Percentiles rank a stretch among this genome's conserved stretches.
These are phyloP conservation scores for Deroplatys truncata DNA, from an alignment of 2,888 invertebrate species.

Conservation along the genomic window DNA sequence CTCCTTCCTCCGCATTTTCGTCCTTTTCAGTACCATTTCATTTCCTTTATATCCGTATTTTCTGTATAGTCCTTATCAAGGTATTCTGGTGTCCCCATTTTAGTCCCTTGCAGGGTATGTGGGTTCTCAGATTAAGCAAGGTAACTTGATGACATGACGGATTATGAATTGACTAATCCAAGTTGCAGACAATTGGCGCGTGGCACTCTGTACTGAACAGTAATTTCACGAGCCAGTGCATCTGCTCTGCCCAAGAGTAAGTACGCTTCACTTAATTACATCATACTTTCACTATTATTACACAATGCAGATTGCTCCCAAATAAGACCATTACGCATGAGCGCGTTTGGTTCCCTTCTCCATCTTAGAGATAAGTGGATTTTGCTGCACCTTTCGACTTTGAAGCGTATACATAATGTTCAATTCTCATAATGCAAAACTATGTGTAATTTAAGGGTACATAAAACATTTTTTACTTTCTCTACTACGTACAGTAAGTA, in stretches of 20 bases:
- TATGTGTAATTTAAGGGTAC: too few species aligned
- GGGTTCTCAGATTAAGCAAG: not conserved
- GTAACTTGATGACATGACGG: not conserved
- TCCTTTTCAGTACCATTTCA: too few species aligned
- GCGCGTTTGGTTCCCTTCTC: not conserved
- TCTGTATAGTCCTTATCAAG: too few species aligned
- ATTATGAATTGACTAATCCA: not conserved
- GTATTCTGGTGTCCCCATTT: not conserved
- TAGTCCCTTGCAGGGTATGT: not conserved
- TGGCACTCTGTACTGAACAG: not conserved
- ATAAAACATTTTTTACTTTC: too few species aligned
- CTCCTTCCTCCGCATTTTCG: too few species aligned
- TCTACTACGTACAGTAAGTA: too few species aligned
- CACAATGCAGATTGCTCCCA: not conserved
- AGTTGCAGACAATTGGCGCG: not conserved
- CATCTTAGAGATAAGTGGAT: not conserved
- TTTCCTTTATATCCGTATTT: too few species aligned
- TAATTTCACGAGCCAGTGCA: not conserved
- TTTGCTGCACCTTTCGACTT: too few species aligned
- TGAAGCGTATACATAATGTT: rapidly evolving
- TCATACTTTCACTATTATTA: not conserved
- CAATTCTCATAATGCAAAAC: too few species aligned
- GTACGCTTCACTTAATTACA: not conserved
- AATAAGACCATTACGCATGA: not conserved
- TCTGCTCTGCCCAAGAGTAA: too few species aligned